Percentiles rank a stretch among this genome's conserved stretches.
These are phyloP conservation scores for Varroa destructor DNA, from an alignment of 1,140 invertebrate genomes.

Conservation along the genomic window DNA sequence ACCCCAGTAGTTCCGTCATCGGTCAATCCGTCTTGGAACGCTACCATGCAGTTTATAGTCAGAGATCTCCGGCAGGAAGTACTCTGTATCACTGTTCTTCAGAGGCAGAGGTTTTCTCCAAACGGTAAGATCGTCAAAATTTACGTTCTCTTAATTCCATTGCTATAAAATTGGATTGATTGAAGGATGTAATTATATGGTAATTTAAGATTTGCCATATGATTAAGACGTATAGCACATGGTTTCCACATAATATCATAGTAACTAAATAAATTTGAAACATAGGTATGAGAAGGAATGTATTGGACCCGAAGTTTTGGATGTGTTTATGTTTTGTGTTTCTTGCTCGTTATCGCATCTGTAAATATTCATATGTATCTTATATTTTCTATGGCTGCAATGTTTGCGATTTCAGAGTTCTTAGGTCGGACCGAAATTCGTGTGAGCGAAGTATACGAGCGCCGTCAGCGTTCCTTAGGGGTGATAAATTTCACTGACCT, in stretches of 20 bases:
- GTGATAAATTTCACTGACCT: slow-evolving; percentile 11
- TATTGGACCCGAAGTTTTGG: too few relatives aligned
- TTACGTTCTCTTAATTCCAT: background rate
- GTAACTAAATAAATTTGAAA: too few relatives aligned
- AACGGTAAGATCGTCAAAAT: slow-evolving; percentile 48
- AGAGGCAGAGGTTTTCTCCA: slow-evolving; percentile 60
- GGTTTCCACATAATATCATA: too few relatives aligned
- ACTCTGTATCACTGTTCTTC: slow-evolving; percentile 61
- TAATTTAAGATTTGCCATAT: background rate
- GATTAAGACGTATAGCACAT: too few relatives aligned
- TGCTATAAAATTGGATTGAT: background rate
- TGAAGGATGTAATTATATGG: background rate
- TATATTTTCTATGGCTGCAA: too few relatives aligned
- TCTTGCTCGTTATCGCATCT: too few relatives aligned
- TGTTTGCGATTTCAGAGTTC: slow-evolving; percentile 48
- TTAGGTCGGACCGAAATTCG: slow-evolving; percentile 59
- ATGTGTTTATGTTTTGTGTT: too few relatives aligned
- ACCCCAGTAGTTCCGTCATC: slow-evolving; percentile 52
- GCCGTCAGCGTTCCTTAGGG: background rate
- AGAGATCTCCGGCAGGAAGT: slow-evolving; percentile 58
- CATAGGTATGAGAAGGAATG: too few relatives aligned
- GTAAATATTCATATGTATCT: too few relatives aligned
- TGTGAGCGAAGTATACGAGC: slow-evolving; percentile 51
- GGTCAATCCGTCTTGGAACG: slow-evolving; percentile 59
- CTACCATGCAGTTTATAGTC: slow-evolving; percentile 68